Evolutionary conservation across 1,140 invertebrate genomes (phyloP).

Genomic region (Drosophila truncata): DNA sequence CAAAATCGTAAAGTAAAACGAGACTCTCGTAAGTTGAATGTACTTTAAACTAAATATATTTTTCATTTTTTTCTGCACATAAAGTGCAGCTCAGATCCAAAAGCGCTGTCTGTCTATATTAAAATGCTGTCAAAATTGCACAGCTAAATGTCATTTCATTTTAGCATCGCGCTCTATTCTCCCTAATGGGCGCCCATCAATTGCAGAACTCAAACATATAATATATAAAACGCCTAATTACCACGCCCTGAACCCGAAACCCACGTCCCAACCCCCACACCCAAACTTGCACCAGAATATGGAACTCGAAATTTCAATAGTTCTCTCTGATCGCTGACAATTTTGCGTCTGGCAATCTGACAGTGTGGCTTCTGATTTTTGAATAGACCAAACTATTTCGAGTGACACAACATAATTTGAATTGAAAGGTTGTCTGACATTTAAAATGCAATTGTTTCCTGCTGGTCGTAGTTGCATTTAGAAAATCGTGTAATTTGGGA

Average conservation of each 20-base stretch:
- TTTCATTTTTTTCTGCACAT: background rate
- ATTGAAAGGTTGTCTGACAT: constrained; percentile 2
- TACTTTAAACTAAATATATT: too few species aligned
- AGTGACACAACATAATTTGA: constrained; percentile 3
- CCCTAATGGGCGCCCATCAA: constrained; percentile 28
- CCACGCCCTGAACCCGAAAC: background rate
- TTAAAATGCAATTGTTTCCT: background rate
- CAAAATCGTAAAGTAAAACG: too few species aligned
- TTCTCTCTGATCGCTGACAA: constrained; percentile 13
- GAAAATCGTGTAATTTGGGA: background rate
- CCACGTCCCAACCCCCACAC: background rate
- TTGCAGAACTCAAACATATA: constrained; percentile 50
- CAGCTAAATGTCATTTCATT: constrained; percentile 72
- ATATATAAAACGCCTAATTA: constrained; percentile 70
- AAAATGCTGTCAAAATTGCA: constrained; percentile 78
- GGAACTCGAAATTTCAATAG: constrained; percentile 12
- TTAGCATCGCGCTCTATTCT: constrained; percentile 36
- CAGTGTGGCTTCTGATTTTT: constrained; percentile 13
- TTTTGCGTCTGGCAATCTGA: constrained; percentile 13
- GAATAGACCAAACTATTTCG: background rate
- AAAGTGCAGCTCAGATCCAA: constrained; percentile 15
- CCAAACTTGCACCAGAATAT: too few species aligned
- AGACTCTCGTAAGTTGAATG: too few species aligned
- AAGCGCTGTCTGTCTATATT: constrained; percentile 67
- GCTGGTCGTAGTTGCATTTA: background rate